Base-by-base conservation (phyloP, 2,113 vertebrate genomes). In the Chaetodon auriga region DNA sequence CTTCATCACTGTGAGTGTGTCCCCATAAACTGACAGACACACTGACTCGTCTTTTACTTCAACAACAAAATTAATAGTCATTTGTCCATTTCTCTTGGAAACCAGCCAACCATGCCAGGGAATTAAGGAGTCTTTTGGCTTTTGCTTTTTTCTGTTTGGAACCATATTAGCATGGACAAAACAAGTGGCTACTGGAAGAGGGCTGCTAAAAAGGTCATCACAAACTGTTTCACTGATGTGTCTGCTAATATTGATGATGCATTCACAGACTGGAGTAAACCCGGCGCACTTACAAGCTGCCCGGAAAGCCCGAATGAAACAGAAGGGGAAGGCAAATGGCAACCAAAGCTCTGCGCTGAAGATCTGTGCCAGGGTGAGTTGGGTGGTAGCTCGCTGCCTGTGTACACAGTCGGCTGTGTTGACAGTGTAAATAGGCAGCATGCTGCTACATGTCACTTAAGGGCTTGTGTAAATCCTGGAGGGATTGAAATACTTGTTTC, bases 221-320 rank as follows among this genome's bases (percentile, higher is more conserved):
- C 4, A 48, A 7, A 10, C 54, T 21, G 46, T 41, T 53, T 12
- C 48, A 30, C 30, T 58, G 51, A 43, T 7, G 2, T n/a, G 21
- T 15, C 48, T 36, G 18, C 38, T 36, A 3, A 4, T 9, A 46
- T 1, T 41, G 60, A 9, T 60, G 41, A 10, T 66, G 62, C 45
- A 4, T 80, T 46, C 82, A 15, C 92, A 99, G 98, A 99, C 97
- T 0, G 96, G 97, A 21, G 94, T 99, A 2, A 94, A 97, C 92
- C 97, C 98, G 1, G 86, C 92, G 18, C 51, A 85, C 57, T 68
- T 99, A 49, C 92, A 96, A 86, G 92, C 95, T 41, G 94, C 92
- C 0, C 93, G 89, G 66, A 96, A 93, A 82, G 95, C 95, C 78
- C 91, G 87, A 15, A 89, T 84, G 78, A 96, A 96, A 36, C 93